Conservation (phyloP, 2,797 vertebrate genomes). For the Aldrovandia affinis region DNA sequence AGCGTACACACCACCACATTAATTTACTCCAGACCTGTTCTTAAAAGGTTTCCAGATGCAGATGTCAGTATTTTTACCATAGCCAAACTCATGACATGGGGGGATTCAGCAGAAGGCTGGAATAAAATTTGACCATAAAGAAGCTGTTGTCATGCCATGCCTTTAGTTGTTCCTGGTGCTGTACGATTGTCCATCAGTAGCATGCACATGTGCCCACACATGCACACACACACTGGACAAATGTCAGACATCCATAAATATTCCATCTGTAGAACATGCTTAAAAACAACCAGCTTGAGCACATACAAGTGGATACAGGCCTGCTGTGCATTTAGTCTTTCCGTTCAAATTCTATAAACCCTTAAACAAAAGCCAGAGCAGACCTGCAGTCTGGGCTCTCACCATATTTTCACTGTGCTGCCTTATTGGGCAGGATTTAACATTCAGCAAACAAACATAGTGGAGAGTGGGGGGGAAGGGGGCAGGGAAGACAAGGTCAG, state of each 20-base stretch:
- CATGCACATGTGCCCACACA: neutral
- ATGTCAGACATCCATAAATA: conserved; percentile 67
- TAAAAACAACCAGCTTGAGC: conserved; percentile 70
- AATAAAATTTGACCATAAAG: no score
- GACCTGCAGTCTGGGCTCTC: conserved; percentile 49
- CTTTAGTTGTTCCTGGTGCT: no score
- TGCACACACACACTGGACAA: neutral
- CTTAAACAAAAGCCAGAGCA: conserved; percentile 58
- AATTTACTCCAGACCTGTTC: no score
- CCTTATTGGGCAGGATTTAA: conserved; percentile 40
- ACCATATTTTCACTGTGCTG: conserved; percentile 56
- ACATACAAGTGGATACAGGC: conserved; percentile 63
- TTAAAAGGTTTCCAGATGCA: no score
- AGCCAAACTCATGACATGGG: no score
- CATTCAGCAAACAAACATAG: conserved; percentile 12
- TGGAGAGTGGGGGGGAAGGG: neutral
- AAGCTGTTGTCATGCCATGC: no score
- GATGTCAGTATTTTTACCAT: no score
- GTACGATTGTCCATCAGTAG: neutral
- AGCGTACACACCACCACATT: neutral
- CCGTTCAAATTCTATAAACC: conserved; percentile 66
- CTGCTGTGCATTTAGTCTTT: conserved; percentile 59
- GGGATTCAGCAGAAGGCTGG: no score
- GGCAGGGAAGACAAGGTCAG: neutral
- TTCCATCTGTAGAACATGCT: conserved; percentile 62